These are phyloP conservation scores for Porites evermanni DNA, from an alignment of 92 coral and sea anemone genomes.

Conservation along the genomic window DNA sequence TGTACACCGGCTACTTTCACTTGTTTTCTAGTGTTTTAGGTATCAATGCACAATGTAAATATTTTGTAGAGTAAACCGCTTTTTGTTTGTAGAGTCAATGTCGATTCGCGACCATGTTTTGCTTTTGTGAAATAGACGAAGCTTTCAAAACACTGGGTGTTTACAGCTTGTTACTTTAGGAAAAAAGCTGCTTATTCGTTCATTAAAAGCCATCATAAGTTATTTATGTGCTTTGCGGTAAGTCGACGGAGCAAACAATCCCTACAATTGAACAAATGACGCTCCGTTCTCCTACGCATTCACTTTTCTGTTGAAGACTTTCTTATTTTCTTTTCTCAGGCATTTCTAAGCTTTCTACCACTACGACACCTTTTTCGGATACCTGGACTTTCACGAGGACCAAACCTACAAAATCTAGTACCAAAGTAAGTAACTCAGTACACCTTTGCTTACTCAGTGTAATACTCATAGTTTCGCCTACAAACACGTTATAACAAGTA, in stretches of 20 bases:
- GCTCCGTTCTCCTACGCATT: neutral
- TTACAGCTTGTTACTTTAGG: neutral
- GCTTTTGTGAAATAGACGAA: neutral
- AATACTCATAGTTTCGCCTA: neutral
- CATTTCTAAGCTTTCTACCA: conserved; percentile 49
- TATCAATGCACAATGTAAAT: neutral
- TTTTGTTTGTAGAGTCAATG: neutral
- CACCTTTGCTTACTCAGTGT: neutral
- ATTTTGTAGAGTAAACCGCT: neutral
- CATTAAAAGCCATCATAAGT: neutral
- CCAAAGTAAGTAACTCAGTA: conserved; percentile 41
- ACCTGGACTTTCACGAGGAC: conserved; percentile 40
- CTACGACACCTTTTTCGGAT: conserved; percentile 30
- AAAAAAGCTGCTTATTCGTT: conserved; percentile 13
- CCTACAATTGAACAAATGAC: neutral
- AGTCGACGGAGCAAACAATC: neutral
- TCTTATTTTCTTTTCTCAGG: conserved; percentile 20
- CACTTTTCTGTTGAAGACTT: neutral
- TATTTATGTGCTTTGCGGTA: conserved; percentile 17
- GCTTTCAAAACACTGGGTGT: neutral
- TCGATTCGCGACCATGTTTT: neutral
- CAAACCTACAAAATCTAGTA: conserved; percentile 30
- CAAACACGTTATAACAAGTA: neutral
- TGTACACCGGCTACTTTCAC: neutral
- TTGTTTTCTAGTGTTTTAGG: conserved; percentile 1